Percentiles rank a stretch among this genome's conserved stretches.
Evolutionary conservation across 2,113 vertebrate genomes (phyloP).

Genomic region (Galbula dea): DNA sequence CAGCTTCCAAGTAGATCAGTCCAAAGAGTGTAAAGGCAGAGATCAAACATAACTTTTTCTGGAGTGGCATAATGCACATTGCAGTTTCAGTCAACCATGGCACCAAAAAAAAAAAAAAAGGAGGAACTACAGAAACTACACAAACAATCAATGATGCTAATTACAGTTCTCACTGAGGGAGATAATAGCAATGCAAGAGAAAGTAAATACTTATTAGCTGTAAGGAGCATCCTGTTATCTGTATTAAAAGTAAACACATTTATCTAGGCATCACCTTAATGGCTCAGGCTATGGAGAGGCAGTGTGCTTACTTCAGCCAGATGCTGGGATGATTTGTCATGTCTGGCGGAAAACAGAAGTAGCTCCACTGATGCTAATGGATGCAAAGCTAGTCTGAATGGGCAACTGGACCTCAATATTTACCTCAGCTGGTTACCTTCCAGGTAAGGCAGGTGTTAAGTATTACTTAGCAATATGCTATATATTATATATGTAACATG

Average conservation of each 20-base stretch:
- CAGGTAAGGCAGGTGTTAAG: background rate
- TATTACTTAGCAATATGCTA: background rate
- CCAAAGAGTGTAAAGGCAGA: background rate
- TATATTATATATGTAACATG: background rate
- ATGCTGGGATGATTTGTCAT: background rate
- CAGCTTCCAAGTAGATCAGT: background rate
- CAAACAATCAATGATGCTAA: background rate
- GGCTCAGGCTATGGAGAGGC: background rate
- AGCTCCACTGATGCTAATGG: background rate
- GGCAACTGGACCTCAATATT: background rate
- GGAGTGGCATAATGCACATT: background rate
- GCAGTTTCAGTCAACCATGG: background rate
- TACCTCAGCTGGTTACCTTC: background rate
- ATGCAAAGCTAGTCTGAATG: background rate
- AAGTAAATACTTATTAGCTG: slow-evolving; percentile 41
- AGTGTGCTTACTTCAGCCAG: background rate
- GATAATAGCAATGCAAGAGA: slow-evolving; percentile 13
- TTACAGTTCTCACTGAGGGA: slow-evolving; percentile 23
- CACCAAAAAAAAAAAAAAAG: background rate
- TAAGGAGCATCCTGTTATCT: slow-evolving; percentile 45
- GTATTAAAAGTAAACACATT: slow-evolving; percentile 44
- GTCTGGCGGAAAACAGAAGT: background rate
- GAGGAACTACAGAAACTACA: too few species aligned
- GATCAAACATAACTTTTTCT: background rate
- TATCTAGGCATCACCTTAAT: slow-evolving; percentile 30